These are phyloP conservation scores for Thysanoteuthis rhombus DNA, from an alignment of 2,888 invertebrate genomes.

Conservation along the genomic window DNA sequence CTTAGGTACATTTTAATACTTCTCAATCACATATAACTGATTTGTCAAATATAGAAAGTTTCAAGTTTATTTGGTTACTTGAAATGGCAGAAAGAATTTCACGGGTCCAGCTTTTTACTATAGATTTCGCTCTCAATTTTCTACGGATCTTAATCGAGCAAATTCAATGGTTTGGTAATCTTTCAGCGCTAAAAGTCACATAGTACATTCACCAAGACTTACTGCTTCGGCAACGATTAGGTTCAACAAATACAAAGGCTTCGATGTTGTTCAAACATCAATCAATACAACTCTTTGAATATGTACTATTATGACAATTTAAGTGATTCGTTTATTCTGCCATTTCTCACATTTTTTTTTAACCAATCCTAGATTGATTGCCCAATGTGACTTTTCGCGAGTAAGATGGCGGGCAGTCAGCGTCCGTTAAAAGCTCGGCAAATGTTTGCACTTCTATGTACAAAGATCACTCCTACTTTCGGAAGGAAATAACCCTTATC, in stretches of 20 bases:
- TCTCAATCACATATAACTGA: no score
- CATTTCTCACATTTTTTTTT: background rate
- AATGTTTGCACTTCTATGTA: background rate
- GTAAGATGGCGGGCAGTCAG: background rate
- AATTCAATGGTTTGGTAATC: background rate
- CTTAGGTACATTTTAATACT: no score
- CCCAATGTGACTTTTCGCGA: background rate
- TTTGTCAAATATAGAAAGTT: no score
- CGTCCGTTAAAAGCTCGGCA: background rate
- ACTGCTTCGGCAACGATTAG: background rate
- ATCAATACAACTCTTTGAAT: background rate
- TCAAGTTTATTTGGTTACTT: no score
- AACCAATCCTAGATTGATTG: background rate
- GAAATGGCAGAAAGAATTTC: no score
- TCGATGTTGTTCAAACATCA: background rate
- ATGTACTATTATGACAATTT: background rate
- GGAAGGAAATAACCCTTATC: background rate
- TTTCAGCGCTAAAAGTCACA: background rate
- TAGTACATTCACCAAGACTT: no score
- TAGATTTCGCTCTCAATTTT: no score
- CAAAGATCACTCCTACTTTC: background rate
- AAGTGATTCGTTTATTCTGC: background rate
- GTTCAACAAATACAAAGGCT: background rate
- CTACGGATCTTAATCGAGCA: background rate
- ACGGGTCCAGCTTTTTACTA: no score